Percentiles rank a stretch among this genome's conserved stretches.
These are phyloP conservation scores for Thelaira solivaga DNA, from an alignment of 2,888 invertebrate genomes.

Conservation along the genomic window DNA sequence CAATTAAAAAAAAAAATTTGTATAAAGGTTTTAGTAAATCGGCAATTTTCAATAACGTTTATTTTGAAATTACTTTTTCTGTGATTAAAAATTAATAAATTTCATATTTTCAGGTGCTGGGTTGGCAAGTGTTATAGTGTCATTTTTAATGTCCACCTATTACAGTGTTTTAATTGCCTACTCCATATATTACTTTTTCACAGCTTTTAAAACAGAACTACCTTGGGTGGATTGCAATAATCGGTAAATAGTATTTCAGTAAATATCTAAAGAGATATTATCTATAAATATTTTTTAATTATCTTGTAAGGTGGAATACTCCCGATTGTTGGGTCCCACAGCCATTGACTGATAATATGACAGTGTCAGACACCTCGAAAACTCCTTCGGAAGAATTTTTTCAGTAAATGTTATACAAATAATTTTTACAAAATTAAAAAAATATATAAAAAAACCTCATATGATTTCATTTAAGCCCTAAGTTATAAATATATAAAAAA, in stretches of 20 bases:
- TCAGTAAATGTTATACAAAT: conserved; percentile 81
- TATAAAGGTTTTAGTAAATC: too few relatives aligned
- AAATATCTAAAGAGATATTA: background rate
- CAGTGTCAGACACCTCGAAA: conserved; percentile 84
- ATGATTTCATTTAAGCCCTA: too few relatives aligned
- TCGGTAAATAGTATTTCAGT: conserved; percentile 74
- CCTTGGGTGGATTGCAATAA: conserved; percentile 94
- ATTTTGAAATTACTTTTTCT: too few relatives aligned
- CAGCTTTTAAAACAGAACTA: conserved; percentile 90
- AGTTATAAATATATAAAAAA: too few relatives aligned
- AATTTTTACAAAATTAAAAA: background rate
- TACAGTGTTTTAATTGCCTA: conserved; percentile 97
- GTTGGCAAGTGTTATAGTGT: conserved; percentile 94
- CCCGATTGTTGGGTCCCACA: conserved; percentile 88
- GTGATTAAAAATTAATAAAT: background rate
- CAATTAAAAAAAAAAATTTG: too few relatives aligned
- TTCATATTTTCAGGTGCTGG: conserved; percentile 84
- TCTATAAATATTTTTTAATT: background rate
- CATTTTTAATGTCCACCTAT: conserved; percentile 96
- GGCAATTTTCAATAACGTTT: background rate
- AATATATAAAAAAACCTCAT: too few relatives aligned
- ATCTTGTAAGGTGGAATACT: conserved; percentile 82
- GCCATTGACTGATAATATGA: conserved; percentile 79
- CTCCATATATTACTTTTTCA: conserved; percentile 94
- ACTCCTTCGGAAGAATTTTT: conserved; percentile 95